These are phyloP conservation scores for Eurytoma adleriae DNA, from an alignment of 2,888 invertebrate species.

Conservation along the genomic window DNA sequence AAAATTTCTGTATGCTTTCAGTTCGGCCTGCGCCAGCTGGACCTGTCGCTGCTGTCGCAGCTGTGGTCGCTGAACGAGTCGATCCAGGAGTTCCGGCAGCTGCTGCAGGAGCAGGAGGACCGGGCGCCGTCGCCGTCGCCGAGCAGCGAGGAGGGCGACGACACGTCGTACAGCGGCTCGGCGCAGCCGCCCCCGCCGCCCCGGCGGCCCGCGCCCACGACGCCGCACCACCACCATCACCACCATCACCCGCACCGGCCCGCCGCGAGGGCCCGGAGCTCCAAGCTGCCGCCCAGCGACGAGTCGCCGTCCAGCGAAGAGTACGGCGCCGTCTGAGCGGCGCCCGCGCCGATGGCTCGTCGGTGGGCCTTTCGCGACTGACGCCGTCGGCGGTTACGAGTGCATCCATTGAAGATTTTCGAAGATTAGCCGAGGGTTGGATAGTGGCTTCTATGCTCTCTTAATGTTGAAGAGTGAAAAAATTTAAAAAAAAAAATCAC, in stretches of 20 bases:
- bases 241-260: slow-evolving; percentile 48
- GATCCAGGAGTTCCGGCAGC: slow-evolving; percentile 90
- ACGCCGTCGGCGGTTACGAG: too few species aligned
- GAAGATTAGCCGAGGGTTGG: too few species aligned
- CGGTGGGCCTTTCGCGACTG: neutral
- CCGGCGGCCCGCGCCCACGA: slow-evolving; percentile 69
- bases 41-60: slow-evolving; percentile 92
- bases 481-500: too few species aligned
- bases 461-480: too few species aligned
- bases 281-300: slow-evolving; percentile 72
- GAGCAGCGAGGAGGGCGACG: slow-evolving; percentile 77
- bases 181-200: slow-evolving; percentile 77
- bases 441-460: too few species aligned
- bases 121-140: slow-evolving; percentile 78
- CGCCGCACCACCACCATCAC: slow-evolving; percentile 66
- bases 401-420: too few species aligned
- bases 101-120: slow-evolving; percentile 79
- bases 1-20: slow-evolving; percentile 72
- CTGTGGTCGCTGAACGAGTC: slow-evolving; percentile 95
- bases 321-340: slow-evolving; percentile 72
- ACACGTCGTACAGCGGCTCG: slow-evolving; percentile 68
- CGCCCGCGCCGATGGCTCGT: neutral
- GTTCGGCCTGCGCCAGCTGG: slow-evolving; percentile 92
- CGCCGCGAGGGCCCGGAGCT: slow-evolving; percentile 64
- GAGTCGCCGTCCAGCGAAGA: slow-evolving; percentile 75